Evolutionary conservation across 1,140 invertebrate species (phyloP).

Genomic region (Leptestheria dahalacensis): DNA sequence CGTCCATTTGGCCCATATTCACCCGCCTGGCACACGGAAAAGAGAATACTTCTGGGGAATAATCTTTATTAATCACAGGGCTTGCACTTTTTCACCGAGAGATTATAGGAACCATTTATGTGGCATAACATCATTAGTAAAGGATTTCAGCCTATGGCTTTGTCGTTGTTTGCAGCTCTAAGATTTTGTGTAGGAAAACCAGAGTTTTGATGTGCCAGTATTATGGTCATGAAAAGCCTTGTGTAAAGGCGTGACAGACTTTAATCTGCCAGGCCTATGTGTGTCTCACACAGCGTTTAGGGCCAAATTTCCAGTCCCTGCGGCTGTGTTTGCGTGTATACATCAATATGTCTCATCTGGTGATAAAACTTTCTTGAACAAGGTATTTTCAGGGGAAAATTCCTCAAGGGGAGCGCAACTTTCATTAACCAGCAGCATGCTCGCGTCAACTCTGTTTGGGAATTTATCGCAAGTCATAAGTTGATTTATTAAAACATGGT

Average conservation of each 20-base stretch:
- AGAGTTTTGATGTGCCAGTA: too few species aligned
- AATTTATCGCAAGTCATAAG: too few species aligned
- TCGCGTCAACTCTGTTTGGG: too few species aligned
- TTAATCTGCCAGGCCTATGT: neutral
- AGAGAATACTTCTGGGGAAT: too few species aligned
- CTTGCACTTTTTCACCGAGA: too few species aligned
- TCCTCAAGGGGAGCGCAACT: too few species aligned
- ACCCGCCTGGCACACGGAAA: too few species aligned
- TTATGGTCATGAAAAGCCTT: neutral
- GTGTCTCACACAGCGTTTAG: neutral
- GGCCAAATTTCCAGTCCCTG: neutral
- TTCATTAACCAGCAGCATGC: too few species aligned
- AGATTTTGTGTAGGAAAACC: neutral
- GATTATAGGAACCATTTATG: too few species aligned
- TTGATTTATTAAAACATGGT: too few species aligned
- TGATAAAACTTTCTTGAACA: neutral
- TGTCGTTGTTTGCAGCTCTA: neutral
- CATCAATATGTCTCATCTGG: neutral
- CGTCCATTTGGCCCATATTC: neutral
- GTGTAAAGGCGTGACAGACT: neutral
- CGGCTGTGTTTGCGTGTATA: neutral
- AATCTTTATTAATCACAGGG: neutral
- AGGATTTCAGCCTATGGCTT: neutral
- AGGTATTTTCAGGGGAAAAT: too few species aligned
- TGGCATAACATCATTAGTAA: neutral